phyloP scores from a whole-genome alignment of 2,888 invertebrate genomes.

The Lochmaea crataegi region DNA sequence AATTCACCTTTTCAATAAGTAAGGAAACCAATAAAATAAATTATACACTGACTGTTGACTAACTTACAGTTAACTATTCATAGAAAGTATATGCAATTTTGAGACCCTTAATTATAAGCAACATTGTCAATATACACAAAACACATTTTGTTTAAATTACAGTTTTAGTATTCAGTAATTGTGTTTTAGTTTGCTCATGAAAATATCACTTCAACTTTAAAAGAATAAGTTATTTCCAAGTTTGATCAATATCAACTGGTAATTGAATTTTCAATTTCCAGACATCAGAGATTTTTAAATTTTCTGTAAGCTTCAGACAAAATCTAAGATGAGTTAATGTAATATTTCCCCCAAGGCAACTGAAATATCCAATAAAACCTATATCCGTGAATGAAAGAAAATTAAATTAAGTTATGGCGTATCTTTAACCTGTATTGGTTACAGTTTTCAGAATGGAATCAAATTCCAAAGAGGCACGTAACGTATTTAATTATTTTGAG shows the following conservation, averaged over 20 bases:
- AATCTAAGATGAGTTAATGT: slow-evolving; percentile 26
- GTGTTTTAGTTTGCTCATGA: no score
- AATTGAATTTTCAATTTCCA: slow-evolving; percentile 30
- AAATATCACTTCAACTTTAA: not conserved
- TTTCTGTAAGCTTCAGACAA: slow-evolving; percentile 20
- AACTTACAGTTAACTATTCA: no score
- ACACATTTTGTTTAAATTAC: no score
- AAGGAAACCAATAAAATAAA: no score
- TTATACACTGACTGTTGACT: no score
- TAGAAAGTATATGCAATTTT: no score
- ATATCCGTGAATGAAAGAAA: slow-evolving; percentile 19
- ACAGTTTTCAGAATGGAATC: slow-evolving; percentile 1
- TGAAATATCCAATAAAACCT: slow-evolving; percentile 25
- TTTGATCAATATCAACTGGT: slow-evolving; percentile 13
- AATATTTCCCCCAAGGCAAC: slow-evolving; percentile 26
- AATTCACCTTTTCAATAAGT: no score
- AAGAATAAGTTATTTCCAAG: not conserved
- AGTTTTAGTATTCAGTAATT: no score
- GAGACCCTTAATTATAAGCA: no score
- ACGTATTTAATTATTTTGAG: no score
- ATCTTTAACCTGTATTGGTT: slow-evolving; percentile 4
- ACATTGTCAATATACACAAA: no score
- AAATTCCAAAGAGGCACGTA: slow-evolving; percentile 8
- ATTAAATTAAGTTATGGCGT: slow-evolving; percentile 12
- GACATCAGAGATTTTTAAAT: slow-evolving; percentile 24